Base-by-base conservation (phyloP, 1,140 invertebrate species). In the Drosophila littoralis region DNA sequence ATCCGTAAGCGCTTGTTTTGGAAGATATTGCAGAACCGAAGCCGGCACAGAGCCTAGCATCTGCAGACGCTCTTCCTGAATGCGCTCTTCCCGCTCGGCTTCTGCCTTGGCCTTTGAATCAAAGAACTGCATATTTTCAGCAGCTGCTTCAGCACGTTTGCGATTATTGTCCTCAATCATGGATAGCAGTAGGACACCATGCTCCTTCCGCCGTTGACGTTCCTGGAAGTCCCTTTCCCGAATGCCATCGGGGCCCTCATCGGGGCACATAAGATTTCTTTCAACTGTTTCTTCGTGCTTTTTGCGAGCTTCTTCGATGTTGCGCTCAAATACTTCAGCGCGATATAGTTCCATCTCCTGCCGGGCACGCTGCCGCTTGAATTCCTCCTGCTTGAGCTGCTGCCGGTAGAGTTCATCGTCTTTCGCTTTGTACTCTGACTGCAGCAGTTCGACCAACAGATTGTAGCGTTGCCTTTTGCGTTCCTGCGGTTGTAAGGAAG, bases 101-200 rank as follows among this genome's bases (percentile, higher is more conserved):
- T 89, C 85, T 1, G 52, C 5, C 13, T 68, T 90, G 6, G 81
- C 71, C 22, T 76, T 78, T 10, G 33, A 42, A 8, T 79, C 66
- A 17, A 81, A 90, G 42, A 84, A 90, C 15, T 74, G 55, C 1
- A 84, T 50, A 46, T 69, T 69, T 33, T 89, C 84, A 0, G 80
- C 84, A 1, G 77, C 54, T 17, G 54, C 75, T 13, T 84, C 71
- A 1, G 85, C 84, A 7, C 84, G 77, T n/a, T 81, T 89, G 0
- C 77, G 65, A 40, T 75, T 69, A 35, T 89, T 89, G 1, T 89
- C 77, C 48, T 81, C 61, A 13, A 89, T 89, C 84, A 89, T 89
- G 1, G 81, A 57, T 1, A 90, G 57, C 2, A 89, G 32, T 10
- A 51, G 43, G n/a, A 74, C 55, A 3, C 84, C 84, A 48, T 89